Conservation (phyloP, 2,113 vertebrate genomes). For the Pteronura brasiliensis region DNA sequence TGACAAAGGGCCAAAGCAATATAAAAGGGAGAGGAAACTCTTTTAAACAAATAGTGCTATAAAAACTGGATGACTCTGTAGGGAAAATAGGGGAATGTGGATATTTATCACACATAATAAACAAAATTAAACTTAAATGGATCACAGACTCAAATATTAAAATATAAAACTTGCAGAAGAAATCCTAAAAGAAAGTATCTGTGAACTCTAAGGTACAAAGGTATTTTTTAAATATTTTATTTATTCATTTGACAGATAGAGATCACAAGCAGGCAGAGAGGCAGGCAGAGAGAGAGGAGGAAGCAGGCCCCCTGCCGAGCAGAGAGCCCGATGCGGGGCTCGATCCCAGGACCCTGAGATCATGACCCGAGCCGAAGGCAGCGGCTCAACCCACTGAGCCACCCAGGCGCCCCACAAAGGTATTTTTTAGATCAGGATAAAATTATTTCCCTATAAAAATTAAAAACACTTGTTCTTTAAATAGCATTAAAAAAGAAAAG, state of each 20-base stretch:
- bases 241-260: too few relatives aligned
- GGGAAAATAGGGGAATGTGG: not conserved
- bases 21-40: not conserved
- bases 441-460: not conserved
- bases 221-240: not conserved
- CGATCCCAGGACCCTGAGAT: too few relatives aligned
- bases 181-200: not conserved
- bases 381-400: too few relatives aligned
- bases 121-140: not conserved
- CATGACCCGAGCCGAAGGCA: too few relatives aligned
- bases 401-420: too few relatives aligned
- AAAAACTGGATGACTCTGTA: not conserved
- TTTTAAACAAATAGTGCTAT: not conserved
- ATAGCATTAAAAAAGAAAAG: not conserved
- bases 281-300: too few relatives aligned
- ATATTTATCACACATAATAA: not conserved
- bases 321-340: too few relatives aligned
- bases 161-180: not conserved
- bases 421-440: not conserved
- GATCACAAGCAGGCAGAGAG: too few relatives aligned
- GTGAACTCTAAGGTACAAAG: not conserved
- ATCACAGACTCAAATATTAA: not conserved
- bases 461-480: not conserved
- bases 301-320: too few relatives aligned
- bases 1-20: not conserved